These are phyloP conservation scores for Stenopsyche tienmushanensis DNA, from an alignment of 1,140 invertebrate species.

Conservation along the genomic window DNA sequence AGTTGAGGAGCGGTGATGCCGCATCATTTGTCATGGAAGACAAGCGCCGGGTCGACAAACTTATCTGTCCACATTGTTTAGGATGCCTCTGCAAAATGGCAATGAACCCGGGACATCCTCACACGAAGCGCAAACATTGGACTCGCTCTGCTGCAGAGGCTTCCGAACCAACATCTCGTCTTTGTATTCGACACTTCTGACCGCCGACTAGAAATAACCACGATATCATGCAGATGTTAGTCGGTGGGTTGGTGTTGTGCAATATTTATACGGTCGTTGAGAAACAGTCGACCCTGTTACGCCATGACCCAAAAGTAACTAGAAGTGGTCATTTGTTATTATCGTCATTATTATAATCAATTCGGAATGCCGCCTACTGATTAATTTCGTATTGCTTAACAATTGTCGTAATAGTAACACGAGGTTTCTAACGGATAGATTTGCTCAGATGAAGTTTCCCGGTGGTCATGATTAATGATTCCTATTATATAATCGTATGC, in stretches of 20 bases:
- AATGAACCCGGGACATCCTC: conserved; percentile 13
- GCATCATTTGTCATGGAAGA: conserved; percentile 30
- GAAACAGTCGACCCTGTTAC: not conserved
- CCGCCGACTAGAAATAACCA: too few species aligned
- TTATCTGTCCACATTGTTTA: conserved; percentile 28
- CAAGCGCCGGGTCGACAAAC: conserved; percentile 29
- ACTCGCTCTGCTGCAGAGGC: not conserved
- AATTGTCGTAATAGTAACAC: not conserved
- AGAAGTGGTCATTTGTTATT: too few species aligned
- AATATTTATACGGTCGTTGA: not conserved
- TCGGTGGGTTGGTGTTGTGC: not conserved
- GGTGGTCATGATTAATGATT: not conserved
- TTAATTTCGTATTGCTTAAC: not conserved
- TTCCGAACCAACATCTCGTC: too few species aligned
- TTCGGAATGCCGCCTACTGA: not conserved
- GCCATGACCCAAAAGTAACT: too few species aligned
- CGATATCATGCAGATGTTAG: not conserved
- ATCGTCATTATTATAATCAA: not conserved
- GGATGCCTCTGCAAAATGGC: conserved; percentile 13
- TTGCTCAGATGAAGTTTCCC: not conserved
- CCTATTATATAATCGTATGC: not conserved
- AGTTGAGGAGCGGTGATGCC: not conserved
- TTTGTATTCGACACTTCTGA: too few species aligned
- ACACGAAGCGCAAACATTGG: not conserved
- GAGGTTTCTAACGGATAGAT: not conserved